Conservation (phyloP, 2,113 vertebrate genomes). For the Xenus cinereus region DNA sequence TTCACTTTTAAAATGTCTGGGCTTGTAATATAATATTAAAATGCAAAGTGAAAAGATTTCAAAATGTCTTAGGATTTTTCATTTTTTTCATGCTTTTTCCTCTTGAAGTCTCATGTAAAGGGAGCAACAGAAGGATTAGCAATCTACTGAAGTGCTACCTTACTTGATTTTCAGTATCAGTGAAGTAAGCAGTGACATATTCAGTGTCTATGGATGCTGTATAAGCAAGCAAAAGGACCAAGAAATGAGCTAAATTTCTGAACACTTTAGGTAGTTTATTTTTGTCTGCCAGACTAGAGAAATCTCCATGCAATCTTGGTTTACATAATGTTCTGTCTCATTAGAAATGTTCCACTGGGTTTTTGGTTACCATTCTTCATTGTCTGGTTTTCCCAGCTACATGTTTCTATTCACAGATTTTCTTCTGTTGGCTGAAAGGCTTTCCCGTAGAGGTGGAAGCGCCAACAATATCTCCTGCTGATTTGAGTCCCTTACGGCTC, state of each 20-base stretch:
- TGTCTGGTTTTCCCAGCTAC: neutral
- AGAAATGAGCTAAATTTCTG: neutral
- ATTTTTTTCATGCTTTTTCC: neutral
- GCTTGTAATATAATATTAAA: neutral
- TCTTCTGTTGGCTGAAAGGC: neutral
- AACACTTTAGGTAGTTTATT: neutral
- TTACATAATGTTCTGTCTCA: neutral
- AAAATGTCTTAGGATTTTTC: neutral
- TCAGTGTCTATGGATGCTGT: neutral
- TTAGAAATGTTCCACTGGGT: neutral
- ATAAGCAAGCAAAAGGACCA: neutral
- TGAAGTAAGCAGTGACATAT: neutral
- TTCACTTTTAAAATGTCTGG: neutral
- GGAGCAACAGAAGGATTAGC: neutral
- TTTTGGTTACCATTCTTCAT: neutral
- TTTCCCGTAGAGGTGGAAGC: neutral
- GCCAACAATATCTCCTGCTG: neutral
- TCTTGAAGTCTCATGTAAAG: neutral
- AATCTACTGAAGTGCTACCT: neutral
- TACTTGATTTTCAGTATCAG: neutral
- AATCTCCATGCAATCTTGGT: neutral
- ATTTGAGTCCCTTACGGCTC: neutral
- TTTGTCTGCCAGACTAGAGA: neutral
- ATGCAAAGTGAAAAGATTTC: neutral
- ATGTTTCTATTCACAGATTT: neutral